Evolutionary conservation across 2,888 invertebrate genomes (phyloP), one percentile per base, ranked within the genome.

Genomic region (Busseola fusca): DNA sequence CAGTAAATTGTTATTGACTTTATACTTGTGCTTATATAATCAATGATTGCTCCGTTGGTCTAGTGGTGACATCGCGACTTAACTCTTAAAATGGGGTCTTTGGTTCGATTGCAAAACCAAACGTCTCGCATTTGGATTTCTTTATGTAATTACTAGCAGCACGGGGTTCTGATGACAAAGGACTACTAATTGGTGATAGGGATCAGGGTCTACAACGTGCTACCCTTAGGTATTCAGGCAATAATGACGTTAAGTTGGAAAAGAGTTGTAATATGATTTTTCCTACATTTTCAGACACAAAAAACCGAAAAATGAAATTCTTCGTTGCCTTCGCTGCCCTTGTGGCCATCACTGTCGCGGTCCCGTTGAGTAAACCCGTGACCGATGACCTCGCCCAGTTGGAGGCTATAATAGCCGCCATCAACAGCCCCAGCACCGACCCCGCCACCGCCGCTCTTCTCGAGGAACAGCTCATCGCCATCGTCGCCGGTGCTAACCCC

Each of bases 351-450:
- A 89, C 91, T 56, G 82, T 80, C 62, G 91, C 91, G 79, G 72
- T 71, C 76, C 87, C 88, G 27, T 27, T 85, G 63, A 0, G 82
- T 68, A 88, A 87, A 74, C 89, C 89, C 18, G 56, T 70, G 56
- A 48, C 60, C 64, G 48, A 71, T 50, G 80, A 79, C n/a, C 12
- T 68, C 1, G 79, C 85, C 14, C 83, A 88, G 79, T 9, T 91
- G 34, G 87, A 87, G 59, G 88, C 88, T 34, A 89, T 91, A 72
- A 63, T 92, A 12, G 89, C 88, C n/a, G 91, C 92, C 64, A 91
- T 91, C 87, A 71, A 89, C 65, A 90, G 89, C 87, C 91, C 92
- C 74, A 89, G 72, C 88, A 91, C 92, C 62, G 89, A 91, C 88
- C 91, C 91, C 58, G 89, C 88, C 74, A 90, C 91, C 85, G 91